Base-by-base conservation (phyloP, 1,140 invertebrate genomes). In the Drosophila lacteicornis region DNA sequence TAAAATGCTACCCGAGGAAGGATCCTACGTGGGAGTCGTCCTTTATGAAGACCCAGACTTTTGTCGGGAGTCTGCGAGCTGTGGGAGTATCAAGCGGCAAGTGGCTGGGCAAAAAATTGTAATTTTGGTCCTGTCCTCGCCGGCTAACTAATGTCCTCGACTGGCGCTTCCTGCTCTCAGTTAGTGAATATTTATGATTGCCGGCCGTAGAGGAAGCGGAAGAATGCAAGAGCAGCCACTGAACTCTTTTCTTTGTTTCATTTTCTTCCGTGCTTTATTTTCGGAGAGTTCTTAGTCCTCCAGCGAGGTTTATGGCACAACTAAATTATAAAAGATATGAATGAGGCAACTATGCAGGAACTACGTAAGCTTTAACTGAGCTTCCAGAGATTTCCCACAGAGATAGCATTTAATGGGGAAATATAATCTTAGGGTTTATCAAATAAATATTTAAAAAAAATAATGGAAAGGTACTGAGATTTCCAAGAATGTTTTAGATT, bases 181-280 rank as follows among this genome's bases (percentile, higher is more conserved):
- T 61, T 87, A 87, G 83, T 87, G 80, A 86, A 86, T 86, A 86
- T 86, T 86, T 86, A 88, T 79, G 82, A 63, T 79, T 63, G 42
- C 55, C 25, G 6, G 49, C 42, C 43, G 25, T 43, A 50, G 46
- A 17, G 56, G 51, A 67, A 79, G 38, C 70, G 55, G 51, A 67
- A 79, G 71, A 70, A 75, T 55, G 42, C 33, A 33, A 53, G 47
- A 65, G 55, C 25, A 55, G 36, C 25, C 11, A 30, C n/a, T 22
- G 36, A 73, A 78, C 74, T 61, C 62, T 69, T 56, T 58, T 27
- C 45, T 38, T 43, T 61, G 55, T 74, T 46, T 57, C 33, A 25
- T 55, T 47, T 59, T 58, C 60, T 51, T 58, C 17, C 42, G 53
- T 58, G 36, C 49, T 53, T 51, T 77, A 30, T 38, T 75, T 75